Evolutionary conservation across 2,797 vertebrate genomes (phyloP).

Genomic region (Chelon labrosus): DNA sequence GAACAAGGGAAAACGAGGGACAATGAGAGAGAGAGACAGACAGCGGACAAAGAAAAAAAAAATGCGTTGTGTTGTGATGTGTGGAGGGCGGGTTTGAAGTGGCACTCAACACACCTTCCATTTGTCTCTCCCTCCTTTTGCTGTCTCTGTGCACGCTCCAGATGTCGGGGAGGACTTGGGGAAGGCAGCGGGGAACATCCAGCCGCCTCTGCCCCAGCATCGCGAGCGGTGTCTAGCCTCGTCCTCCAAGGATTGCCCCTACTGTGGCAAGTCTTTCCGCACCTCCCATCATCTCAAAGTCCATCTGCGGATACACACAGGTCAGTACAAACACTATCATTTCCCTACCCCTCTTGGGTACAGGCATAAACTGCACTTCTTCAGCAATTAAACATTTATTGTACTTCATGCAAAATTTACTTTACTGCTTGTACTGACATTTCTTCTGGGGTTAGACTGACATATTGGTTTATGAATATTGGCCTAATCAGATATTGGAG

Average conservation of each 20-base stretch:
- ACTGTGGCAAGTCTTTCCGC: constrained; percentile 98
- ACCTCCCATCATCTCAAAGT: constrained; percentile 99
- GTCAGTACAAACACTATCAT: constrained; percentile 82
- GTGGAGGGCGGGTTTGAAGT: constrained; percentile 86
- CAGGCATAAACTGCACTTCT: constrained; percentile 1
- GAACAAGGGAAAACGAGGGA: constrained; percentile 81
- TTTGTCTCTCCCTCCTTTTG: constrained; percentile 70
- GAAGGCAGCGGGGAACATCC: constrained; percentile 89
- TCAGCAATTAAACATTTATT: constrained; percentile 67
- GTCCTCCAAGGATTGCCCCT: constrained; percentile 97
- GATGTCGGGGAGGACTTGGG: constrained; percentile 96
- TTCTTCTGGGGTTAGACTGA: constrained; percentile 67
- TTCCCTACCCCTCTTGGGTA: too few species aligned
- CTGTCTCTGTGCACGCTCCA: constrained; percentile 77
- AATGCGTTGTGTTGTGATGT: constrained; percentile 82
- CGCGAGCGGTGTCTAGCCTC: constrained; percentile 93
- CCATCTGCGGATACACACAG: constrained; percentile 99
- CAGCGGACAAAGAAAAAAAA: constrained; percentile 51
- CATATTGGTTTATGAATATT: constrained; percentile 67
- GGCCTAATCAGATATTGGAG: constrained; percentile 58
- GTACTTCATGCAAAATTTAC: constrained; percentile 68
- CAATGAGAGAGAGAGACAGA: constrained; percentile 71
- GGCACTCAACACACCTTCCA: constrained; percentile 89
- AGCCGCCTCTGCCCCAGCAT: constrained; percentile 91
- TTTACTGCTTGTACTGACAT: constrained; percentile 60